These are phyloP conservation scores for Ascidia mentula DNA, from an alignment of 23 tunicate species.

Conservation along the genomic window DNA sequence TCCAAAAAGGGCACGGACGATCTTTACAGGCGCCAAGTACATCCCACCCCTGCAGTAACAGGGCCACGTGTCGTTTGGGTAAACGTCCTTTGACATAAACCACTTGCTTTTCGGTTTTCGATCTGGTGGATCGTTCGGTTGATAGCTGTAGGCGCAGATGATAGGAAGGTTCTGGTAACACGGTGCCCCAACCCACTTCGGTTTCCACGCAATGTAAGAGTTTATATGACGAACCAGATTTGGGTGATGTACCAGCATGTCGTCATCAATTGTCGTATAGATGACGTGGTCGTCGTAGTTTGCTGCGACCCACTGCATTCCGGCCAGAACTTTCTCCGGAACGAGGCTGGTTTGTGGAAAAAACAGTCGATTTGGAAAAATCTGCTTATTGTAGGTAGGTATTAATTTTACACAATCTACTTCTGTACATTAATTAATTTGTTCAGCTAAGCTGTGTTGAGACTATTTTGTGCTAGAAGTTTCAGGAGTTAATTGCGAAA, in stretches of 20 bases:
- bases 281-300: background rate
- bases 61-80: conserved; percentile 45
- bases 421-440: too few species aligned
- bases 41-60: conserved; percentile 60
- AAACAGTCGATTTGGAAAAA: too few species aligned
- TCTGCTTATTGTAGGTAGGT: too few species aligned
- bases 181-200: background rate
- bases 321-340: conserved; percentile 28
- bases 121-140: conserved; percentile 20
- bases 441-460: too few species aligned
- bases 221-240: background rate
- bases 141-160: conserved; percentile 40
- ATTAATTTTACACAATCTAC: too few species aligned
- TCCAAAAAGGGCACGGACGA: conserved; percentile 14
- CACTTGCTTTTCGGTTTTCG: conserved; percentile 25
- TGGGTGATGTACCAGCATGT: conserved; percentile 12
- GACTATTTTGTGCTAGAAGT: too few species aligned
- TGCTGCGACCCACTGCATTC: conserved; percentile 48
- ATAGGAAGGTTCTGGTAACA: conserved; percentile 19
- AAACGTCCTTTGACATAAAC: conserved; percentile 13
- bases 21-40: conserved; percentile 30
- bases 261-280: conserved; percentile 38
- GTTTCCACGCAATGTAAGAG: background rate
- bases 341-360: too few species aligned
- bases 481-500: too few species aligned